Evolutionary conservation across 2,113 vertebrate species (phyloP), one percentile per base, ranked within the genome.

Genomic region (Taxidea taxus): DNA sequence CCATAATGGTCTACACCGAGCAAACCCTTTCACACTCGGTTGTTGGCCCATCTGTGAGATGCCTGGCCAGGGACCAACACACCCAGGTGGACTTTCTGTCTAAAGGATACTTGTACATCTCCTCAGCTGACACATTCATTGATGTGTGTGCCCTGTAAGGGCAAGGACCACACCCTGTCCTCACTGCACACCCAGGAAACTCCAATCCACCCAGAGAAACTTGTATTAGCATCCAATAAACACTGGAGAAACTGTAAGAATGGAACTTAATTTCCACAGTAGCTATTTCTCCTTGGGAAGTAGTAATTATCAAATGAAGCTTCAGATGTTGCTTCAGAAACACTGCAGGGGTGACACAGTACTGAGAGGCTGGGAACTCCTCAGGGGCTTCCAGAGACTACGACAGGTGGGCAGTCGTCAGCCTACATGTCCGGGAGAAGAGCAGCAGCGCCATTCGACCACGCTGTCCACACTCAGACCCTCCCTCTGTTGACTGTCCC

Each of bases 111-210:
- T 29, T 0, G 0, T 12, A 12, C 34, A 54, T 29, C 56, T 84
- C 81, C 9, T 60, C 9, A 23, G 13, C 44, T 49, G 62, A 51
- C 34, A 60, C 1, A 25, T 37, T 25, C 27, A 15, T 5, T 54
- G 49, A 21, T 0, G 0, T 1, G 3, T 2, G 0, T 23, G 42
- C n/a, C 44, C 44, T 54, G 2, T 56, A 51, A 29, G 39, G 12
- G 6, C 6, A 87, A 31, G 44, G 29, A 27, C 66, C n/a, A 47
- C 0, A 0, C 18, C 4, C 31, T 47, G 44, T 44, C 58, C 37
- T 25, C 58, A 15, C 31, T 47, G 18, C 2, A 60, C 10, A 37
- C 16, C 70, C n/a, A 42, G 34, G 13, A 39, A 23, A 39, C 39
- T 47, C 77, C 44, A 29, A 6, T 16, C 18, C 9, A 13, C 37